These are phyloP conservation scores for Harpalus rubripes DNA, from an alignment of 2,888 invertebrate species.

Conservation along the genomic window DNA sequence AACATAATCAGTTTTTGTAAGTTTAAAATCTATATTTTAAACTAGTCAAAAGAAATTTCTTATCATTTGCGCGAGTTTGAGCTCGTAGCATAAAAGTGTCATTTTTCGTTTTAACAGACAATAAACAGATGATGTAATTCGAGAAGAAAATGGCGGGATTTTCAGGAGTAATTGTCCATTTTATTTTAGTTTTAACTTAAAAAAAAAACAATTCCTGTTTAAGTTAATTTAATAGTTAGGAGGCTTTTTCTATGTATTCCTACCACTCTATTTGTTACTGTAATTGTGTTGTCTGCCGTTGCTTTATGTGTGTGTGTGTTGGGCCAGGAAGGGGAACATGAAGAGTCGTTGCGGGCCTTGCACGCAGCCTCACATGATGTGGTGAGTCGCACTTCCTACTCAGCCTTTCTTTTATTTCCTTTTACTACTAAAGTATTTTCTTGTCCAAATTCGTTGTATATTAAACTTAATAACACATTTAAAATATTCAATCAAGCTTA, in stretches of 20 bases:
- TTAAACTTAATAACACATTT: not conserved
- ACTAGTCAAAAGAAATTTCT: too few relatives aligned
- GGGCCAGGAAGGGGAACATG: conserved; percentile 77
- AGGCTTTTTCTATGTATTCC: conserved; percentile 30
- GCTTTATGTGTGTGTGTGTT: conserved; percentile 68
- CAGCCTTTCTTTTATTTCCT: not conserved
- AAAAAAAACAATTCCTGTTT: not conserved
- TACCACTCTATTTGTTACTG: conserved; percentile 44
- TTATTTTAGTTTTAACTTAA: not conserved
- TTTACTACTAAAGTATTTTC: not conserved
- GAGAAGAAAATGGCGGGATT: not conserved
- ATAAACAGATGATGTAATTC: too few relatives aligned
- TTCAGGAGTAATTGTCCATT: not conserved
- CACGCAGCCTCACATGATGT: conserved; percentile 76
- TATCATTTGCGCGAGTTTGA: too few relatives aligned
- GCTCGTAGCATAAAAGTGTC: too few relatives aligned
- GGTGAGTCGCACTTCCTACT: conserved; percentile 72
- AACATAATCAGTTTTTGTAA: too few relatives aligned
- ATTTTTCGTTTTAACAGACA: too few relatives aligned
- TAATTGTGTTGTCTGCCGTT: conserved; percentile 63
- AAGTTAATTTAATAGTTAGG: conserved; percentile 6
- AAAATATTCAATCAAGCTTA: not conserved
- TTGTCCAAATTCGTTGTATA: conserved; percentile 19
- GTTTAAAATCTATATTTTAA: too few relatives aligned
- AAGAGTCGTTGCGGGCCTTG: conserved; percentile 77